Conservation (phyloP, 1,140 invertebrate genomes). For the Onthophagus taurus region DNA sequence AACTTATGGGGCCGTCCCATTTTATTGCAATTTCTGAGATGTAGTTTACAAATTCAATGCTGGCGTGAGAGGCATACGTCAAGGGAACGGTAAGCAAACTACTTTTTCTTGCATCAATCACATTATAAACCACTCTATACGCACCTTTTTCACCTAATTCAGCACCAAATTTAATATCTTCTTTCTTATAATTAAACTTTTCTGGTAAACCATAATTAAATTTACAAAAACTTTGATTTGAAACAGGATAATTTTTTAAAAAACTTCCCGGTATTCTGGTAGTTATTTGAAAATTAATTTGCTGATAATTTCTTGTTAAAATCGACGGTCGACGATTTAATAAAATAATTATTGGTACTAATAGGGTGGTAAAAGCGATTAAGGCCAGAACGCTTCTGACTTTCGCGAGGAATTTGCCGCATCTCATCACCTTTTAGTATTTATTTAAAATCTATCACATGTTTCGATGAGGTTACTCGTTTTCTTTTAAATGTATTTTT, state of each 20-base stretch:
- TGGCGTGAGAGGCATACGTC: constrained; percentile 65
- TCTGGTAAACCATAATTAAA: constrained; percentile 54
- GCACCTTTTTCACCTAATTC: constrained; percentile 45
- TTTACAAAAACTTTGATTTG: constrained; percentile 48
- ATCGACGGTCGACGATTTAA: constrained; percentile 9
- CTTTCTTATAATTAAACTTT: constrained; percentile 41
- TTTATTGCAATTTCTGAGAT: constrained; percentile 55
- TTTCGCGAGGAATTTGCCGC: constrained; percentile 6
- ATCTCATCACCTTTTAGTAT: too few relatives aligned
- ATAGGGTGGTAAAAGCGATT: background rate
- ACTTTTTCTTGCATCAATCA: constrained; percentile 38
- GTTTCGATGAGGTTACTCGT: too few relatives aligned
- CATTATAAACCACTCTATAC: constrained; percentile 57
- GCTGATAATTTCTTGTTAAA: constrained; percentile 1
- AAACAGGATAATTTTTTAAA: constrained; percentile 41
- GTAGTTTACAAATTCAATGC: constrained; percentile 62
- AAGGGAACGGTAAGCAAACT: constrained; percentile 35
- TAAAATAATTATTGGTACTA: constrained; percentile 5
- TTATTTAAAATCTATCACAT: too few relatives aligned
- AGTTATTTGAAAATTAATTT: constrained; percentile 5
- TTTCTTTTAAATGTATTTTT: too few relatives aligned
- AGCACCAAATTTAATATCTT: constrained; percentile 42
- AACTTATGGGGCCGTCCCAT: constrained; percentile 66
- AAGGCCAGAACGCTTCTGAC: constrained; percentile 6
- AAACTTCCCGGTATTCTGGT: constrained; percentile 40